Evolutionary conservation across 2,113 vertebrate species (phyloP).

Genomic region (Pygoscelis antarcticus): DNA sequence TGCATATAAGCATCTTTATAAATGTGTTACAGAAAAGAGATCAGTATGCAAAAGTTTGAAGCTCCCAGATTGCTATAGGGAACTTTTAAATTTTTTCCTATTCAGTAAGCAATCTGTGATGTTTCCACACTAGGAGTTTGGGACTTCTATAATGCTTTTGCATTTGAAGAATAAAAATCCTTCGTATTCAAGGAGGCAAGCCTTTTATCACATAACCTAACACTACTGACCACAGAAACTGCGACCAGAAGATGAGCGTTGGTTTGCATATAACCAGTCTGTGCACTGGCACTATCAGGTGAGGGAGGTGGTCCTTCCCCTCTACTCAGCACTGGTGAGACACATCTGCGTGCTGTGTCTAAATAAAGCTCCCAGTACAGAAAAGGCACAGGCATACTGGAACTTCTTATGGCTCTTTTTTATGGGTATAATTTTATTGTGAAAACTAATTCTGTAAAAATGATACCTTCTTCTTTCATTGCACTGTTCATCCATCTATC

Average conservation of each 20-base stretch:
- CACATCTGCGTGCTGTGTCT: too few species aligned
- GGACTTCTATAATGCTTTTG: neutral
- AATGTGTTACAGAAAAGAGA: neutral
- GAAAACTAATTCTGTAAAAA: neutral
- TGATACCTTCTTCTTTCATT: fast-evolving
- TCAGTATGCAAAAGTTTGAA: neutral
- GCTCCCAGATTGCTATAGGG: neutral
- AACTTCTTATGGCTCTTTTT: neutral
- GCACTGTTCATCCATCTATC: neutral
- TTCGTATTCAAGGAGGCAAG: neutral
- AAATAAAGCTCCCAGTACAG: neutral
- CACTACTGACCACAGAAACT: neutral
- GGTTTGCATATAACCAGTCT: neutral
- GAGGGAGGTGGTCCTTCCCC: neutral
- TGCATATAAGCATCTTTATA: neutral
- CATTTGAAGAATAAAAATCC: neutral
- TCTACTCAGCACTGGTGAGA: neutral
- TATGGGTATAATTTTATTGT: neutral
- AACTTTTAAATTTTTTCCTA: neutral
- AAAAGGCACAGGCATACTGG: neutral
- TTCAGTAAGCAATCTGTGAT: neutral
- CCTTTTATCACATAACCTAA: neutral
- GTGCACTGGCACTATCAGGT: neutral
- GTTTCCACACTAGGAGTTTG: neutral
- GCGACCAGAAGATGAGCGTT: neutral